phyloP scores from a whole-genome alignment of 64 coral and sea anemone genomes.

The Porites australiensis region DNA sequence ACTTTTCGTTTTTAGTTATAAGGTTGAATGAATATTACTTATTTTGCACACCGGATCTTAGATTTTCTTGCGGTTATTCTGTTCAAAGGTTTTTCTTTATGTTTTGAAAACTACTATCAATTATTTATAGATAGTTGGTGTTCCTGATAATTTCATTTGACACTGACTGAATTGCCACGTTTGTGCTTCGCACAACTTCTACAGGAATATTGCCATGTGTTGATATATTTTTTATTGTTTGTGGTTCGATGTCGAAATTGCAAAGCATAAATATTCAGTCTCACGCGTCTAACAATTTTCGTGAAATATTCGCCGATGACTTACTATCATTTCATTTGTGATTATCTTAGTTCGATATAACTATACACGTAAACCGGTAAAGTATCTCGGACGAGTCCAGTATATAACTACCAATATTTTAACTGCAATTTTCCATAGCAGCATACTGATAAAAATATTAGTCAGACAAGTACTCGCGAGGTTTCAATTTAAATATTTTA shows the following conservation, averaged over 20 bases:
- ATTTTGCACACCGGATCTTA: not conserved
- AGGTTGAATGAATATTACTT: not conserved
- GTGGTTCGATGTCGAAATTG: not conserved
- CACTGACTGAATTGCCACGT: not conserved
- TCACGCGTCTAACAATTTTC: no score
- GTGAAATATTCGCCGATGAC: no score
- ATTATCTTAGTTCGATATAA: no score
- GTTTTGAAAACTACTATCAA: conserved; percentile 8
- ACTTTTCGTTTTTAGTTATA: no score
- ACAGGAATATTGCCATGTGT: not conserved
- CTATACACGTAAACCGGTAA: no score
- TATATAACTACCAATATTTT: no score
- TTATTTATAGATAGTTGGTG: conserved; percentile 5
- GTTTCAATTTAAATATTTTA: not conserved
- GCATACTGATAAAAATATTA: not conserved
- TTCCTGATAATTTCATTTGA: not conserved
- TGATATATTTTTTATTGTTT: not conserved
- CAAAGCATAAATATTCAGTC: no score
- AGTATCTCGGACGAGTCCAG: no score
- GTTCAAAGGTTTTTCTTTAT: not conserved
- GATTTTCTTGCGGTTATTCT: not conserved
- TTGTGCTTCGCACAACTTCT: not conserved
- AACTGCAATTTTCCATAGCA: no score
- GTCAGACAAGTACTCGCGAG: not conserved
- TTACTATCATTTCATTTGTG: no score